These are phyloP conservation scores for Eupeodes latifasciatus DNA, from an alignment of 2,888 invertebrate genomes.

Conservation along the genomic window DNA sequence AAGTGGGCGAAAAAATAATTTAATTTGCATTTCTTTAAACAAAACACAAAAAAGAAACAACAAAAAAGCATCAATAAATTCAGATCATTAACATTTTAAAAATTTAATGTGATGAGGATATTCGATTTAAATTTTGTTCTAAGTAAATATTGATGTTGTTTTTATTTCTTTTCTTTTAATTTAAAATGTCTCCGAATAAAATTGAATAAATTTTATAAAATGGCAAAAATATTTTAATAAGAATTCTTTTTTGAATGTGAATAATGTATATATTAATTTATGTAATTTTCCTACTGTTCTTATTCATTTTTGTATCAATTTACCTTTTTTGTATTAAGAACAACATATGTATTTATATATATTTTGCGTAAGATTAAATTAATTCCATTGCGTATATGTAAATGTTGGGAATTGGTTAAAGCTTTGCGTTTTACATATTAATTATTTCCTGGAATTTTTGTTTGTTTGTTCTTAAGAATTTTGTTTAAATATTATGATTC, in stretches of 20 bases:
- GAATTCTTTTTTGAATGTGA: conserved; percentile 14
- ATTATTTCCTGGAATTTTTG: conserved; percentile 28
- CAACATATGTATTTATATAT: background rate
- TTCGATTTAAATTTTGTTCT: conserved; percentile 14
- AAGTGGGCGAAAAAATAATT: conserved; percentile 31
- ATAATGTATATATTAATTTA: conserved; percentile 18
- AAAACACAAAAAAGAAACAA: background rate
- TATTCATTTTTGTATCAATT: background rate
- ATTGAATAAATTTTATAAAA: conserved; percentile 30
- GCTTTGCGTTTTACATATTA: conserved; percentile 14
- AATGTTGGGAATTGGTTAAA: background rate
- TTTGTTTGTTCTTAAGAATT: background rate
- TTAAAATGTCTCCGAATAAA: conserved; percentile 23
- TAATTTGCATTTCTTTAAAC: conserved; percentile 16
- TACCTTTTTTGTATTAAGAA: background rate
- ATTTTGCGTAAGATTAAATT: conserved; percentile 33
- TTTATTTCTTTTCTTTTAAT: background rate
- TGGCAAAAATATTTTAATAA: conserved; percentile 20
- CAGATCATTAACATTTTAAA: conserved; percentile 39
- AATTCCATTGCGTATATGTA: conserved; percentile 12
- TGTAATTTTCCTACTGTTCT: conserved; percentile 19
- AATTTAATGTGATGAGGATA: background rate
- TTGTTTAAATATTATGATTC: conserved; percentile 6
- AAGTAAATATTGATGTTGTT: background rate
- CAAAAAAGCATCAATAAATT: background rate